These are phyloP conservation scores for Homarus americanus DNA, from an alignment of 1,140 invertebrate genomes.

Conservation along the genomic window DNA sequence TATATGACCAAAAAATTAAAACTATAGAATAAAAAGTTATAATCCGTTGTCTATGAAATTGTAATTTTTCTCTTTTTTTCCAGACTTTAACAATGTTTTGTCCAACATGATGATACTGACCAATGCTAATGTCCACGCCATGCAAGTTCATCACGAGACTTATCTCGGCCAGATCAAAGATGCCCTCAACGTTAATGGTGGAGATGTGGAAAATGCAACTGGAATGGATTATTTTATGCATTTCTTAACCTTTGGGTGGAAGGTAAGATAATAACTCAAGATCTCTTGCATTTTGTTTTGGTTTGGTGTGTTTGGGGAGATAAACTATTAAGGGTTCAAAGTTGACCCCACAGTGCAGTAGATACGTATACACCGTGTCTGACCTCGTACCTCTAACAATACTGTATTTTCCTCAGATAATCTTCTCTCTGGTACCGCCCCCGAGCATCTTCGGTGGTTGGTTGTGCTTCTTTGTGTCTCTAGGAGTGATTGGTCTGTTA, in stretches of 20 bases:
- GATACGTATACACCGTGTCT: no score
- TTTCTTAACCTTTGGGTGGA: conserved; percentile 96
- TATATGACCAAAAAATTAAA: no score
- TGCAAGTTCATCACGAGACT: conserved; percentile 81
- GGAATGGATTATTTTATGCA: conserved; percentile 88
- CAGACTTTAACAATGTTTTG: conserved; percentile 83
- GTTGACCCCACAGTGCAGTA: no score
- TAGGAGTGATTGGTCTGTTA: conserved; percentile 82
- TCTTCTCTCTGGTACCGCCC: conserved; percentile 83
- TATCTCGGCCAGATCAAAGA: conserved; percentile 82
- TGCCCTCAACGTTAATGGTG: conserved; percentile 84
- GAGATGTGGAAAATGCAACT: conserved; percentile 82
- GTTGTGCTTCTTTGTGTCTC: conserved; percentile 82
- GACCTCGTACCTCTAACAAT: no score
- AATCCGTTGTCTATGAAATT: no score
- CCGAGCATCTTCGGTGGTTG: conserved; percentile 82
- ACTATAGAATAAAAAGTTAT: no score
- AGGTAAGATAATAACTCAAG: conserved; percentile 75
- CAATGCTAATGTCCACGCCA: conserved; percentile 81
- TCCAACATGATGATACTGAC: conserved; percentile 81
- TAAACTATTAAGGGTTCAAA: no score
- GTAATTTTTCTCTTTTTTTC: conserved; percentile 5
- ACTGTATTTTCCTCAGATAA: conserved; percentile 80
- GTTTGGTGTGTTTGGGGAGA: no score
- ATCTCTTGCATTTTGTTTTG: no score